Evolutionary conservation across 2,113 vertebrate genomes (phyloP), one percentile per base, ranked within the genome.

Genomic region (Lonchura striata): DNA sequence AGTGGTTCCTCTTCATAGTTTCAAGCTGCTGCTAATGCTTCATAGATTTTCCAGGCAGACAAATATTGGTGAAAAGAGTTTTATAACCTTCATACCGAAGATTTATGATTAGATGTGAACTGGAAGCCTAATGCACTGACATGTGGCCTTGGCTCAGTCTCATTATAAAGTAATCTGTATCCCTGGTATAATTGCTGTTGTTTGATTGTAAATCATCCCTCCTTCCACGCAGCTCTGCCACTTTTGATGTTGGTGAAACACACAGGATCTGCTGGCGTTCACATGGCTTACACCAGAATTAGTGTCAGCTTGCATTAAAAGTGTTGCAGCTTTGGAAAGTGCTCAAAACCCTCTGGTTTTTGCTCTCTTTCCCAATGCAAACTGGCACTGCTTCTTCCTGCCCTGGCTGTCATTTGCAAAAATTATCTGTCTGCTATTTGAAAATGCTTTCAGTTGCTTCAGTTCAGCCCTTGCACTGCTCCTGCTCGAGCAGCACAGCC

Each of bases 41-140:
- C 83, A 80, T 59, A 61, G 25, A 66, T 80, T 93, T 92, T 93
- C 89, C 59, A 87, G 42, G 52, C 23, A 96, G 85, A 88, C 56
- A 93, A 96, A 95, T 88, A 93, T 72, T 92, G 88, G 94, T 89
- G 91, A 91, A 79, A 93, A 88, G 65, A 86, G 50, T 89, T 94
- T 94, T 85, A 94, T 63, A 88, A 92, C 90, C 84, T 96, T 94
- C 92, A 92, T 21, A 71, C 74, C n/a, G 35, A 81, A 87, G 94
- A 96, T 93, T 89, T 92, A 95, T 61, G 83, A 64, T 35, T 68
- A 68, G 28, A 84, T 3, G 7, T 81, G 92, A 80, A 94, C 94
- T 69, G 90, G 83, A 90, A 86, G 71, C 64, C 77, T 76, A 86
- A 92, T 70, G 61, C 63, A 59, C 52, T 47, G 91, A 96, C 86